These are phyloP conservation scores for Nyctalus aviator DNA, from an alignment of 2,797 vertebrate genomes.

Conservation along the genomic window DNA sequence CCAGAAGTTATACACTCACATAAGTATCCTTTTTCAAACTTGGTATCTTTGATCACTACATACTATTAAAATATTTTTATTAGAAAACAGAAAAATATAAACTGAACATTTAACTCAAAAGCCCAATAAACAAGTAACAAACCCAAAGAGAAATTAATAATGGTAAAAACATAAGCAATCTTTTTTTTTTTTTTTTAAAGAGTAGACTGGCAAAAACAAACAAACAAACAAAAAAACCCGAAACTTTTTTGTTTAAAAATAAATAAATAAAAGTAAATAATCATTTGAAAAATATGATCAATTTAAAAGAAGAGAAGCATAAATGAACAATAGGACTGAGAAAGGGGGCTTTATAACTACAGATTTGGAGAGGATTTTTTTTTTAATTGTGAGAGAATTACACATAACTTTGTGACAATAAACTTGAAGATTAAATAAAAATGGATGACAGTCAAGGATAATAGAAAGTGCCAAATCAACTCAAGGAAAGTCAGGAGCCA, in stretches of 20 bases:
- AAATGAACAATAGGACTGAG: conserved; percentile 19
- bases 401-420: not conserved
- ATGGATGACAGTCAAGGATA: not conserved
- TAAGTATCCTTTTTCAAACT: conserved; percentile 35
- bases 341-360: not conserved
- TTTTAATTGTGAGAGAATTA: conserved; percentile 50
- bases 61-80: conserved; percentile 44
- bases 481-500: conserved; percentile 34
- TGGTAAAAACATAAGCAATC: not conserved
- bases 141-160: not conserved
- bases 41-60: not conserved
- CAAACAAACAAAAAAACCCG: not conserved
- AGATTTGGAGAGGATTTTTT: not conserved
- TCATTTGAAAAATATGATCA: conserved; percentile 8
- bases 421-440: conserved; percentile 44
- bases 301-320: not conserved
- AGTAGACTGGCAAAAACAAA: not conserved
- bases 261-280: not conserved
- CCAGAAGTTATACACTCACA: not conserved
- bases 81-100: conserved; percentile 31
- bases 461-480: conserved; percentile 16
- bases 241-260: not conserved
- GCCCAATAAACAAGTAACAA: not conserved
- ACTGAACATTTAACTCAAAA: conserved; percentile 33
- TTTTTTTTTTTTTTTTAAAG: not conserved